These are phyloP conservation scores for Temnothorax longispinosus DNA, from an alignment of 1,140 invertebrate genomes.

Conservation along the genomic window DNA sequence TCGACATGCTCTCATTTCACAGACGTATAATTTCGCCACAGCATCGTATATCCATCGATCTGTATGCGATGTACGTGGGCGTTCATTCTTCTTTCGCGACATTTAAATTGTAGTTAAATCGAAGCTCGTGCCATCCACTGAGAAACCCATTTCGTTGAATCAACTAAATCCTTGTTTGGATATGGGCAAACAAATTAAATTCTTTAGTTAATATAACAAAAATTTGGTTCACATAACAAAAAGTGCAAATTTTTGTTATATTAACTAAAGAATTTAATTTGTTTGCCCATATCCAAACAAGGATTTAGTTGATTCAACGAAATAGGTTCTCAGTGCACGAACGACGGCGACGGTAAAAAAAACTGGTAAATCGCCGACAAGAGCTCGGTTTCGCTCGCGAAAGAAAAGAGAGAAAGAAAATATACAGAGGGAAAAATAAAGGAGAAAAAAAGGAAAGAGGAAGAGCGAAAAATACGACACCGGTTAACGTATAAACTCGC, in stretches of 20 bases:
- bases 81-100: constrained; percentile 13
- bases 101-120: constrained; percentile 35
- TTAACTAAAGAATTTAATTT: too few species aligned
- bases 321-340: too few species aligned
- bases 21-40: constrained; percentile 13
- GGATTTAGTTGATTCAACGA: too few species aligned
- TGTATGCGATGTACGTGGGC: background rate
- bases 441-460: background rate
- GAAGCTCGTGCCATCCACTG: background rate
- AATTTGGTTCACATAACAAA: too few species aligned
- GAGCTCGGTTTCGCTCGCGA: background rate
- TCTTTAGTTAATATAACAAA: too few species aligned
- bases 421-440: background rate
- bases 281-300: too few species aligned
- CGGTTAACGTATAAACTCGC: constrained; percentile 37
- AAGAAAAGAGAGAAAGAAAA: background rate
- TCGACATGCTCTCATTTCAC: constrained; percentile 7
- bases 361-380: background rate
- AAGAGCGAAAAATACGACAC: background rate
- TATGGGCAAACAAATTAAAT: too few species aligned
- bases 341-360: background rate
- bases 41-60: constrained; percentile 1
- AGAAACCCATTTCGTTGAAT: too few species aligned
- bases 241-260: too few species aligned
- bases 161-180: too few species aligned